Conservation (phyloP, 1,140 invertebrate species). For the Akabosia matsudoensis region DNA sequence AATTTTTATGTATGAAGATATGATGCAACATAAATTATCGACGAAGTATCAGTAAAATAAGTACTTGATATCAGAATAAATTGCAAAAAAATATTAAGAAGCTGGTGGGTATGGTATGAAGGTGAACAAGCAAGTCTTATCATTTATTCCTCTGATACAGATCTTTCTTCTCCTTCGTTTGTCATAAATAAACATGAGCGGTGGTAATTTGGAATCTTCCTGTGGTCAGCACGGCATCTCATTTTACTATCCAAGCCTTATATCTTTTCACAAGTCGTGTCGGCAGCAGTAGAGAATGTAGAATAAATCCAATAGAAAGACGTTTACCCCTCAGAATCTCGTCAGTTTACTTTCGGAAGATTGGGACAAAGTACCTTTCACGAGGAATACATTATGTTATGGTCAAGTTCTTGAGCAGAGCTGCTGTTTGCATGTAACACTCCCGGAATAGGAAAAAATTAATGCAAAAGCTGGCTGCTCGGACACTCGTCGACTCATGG, state of each 20-base stretch:
- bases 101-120: too few relatives aligned
- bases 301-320: too few relatives aligned
- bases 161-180: neutral
- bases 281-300: neutral
- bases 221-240: neutral
- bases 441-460: neutral
- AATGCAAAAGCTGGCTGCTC: neutral
- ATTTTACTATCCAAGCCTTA: neutral
- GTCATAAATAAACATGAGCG: neutral
- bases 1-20: too few relatives aligned
- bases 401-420: too few relatives aligned
- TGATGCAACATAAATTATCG: too few relatives aligned
- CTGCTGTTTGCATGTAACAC: too few relatives aligned
- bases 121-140: too few relatives aligned
- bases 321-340: too few relatives aligned
- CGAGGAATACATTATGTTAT: too few relatives aligned
- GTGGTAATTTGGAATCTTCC: neutral
- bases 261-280: neutral
- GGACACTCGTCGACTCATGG: neutral
- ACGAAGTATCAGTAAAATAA: too few relatives aligned
- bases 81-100: too few relatives aligned
- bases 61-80: too few relatives aligned
- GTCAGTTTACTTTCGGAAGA: neutral
- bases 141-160: neutral
- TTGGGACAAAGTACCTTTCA: neutral